A percentile compares a stretch with the other conserved stretches of the same genome.
These are phyloP conservation scores for Galendromus occidentalis DNA, from an alignment of 1,140 invertebrate species.

Conservation along the genomic window DNA sequence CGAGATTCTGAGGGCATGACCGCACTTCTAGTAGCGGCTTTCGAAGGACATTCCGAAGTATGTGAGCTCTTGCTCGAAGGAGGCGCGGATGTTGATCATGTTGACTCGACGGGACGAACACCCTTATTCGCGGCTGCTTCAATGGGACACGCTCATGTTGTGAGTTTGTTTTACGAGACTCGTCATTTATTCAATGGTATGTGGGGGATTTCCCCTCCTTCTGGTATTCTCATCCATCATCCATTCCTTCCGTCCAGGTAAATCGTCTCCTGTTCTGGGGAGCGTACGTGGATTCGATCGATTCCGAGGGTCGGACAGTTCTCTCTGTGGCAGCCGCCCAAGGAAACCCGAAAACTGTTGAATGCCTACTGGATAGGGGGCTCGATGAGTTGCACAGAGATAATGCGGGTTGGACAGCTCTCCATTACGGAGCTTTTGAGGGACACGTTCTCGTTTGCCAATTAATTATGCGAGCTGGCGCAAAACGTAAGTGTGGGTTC, in stretches of 20 bases:
- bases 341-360: constrained; percentile 57
- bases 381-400: constrained; percentile 70
- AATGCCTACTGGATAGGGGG: constrained; percentile 63
- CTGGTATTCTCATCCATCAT: no score
- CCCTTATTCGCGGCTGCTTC: constrained; percentile 58
- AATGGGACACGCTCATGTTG: constrained; percentile 60
- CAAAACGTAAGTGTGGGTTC: constrained; percentile 35
- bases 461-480: constrained; percentile 68
- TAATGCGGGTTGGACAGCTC: constrained; percentile 68
- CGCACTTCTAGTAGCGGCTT: constrained; percentile 73
- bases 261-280: constrained; percentile 64
- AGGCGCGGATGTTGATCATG: constrained; percentile 64
- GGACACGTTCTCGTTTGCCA: constrained; percentile 71
- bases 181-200: no score
- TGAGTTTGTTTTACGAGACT: constrained; percentile 29
- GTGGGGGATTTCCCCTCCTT: no score
- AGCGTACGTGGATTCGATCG: constrained; percentile 68
- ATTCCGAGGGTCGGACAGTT: constrained; percentile 68
- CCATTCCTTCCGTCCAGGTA: not conserved
- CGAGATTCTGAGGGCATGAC: constrained; percentile 81
- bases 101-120: constrained; percentile 48
- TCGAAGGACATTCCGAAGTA: constrained; percentile 63
- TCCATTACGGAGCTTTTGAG: constrained; percentile 79
- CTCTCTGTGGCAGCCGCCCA: constrained; percentile 59
- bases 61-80: constrained; percentile 63